A percentile compares a stretch with the other conserved stretches of the same genome.
Conservation (phyloP, 1,140 invertebrate genomes). For the Drosophila busckii region DNA sequence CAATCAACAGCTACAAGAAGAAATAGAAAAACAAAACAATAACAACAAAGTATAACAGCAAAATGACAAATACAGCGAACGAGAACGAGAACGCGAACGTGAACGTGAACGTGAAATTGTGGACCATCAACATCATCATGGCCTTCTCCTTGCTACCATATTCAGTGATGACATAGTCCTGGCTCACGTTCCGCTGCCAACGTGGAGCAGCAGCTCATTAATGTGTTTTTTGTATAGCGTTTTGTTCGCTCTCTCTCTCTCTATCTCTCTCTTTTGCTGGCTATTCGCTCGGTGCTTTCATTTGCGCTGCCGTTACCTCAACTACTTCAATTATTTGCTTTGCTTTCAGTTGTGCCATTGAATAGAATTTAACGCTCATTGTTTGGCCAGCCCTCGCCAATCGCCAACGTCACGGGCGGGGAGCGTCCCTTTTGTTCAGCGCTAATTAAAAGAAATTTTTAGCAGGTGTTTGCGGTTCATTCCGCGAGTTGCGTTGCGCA, state of each 20-base stretch:
- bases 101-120: constrained; percentile 11
- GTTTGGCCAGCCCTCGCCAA: constrained; percentile 34
- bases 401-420: neutral
- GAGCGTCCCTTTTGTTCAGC: constrained; percentile 54
- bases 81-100: no score
- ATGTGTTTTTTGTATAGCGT: constrained; percentile 26
- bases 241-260: constrained; percentile 1
- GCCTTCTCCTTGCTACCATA: neutral
- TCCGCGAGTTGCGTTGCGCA: neutral
- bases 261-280: constrained; percentile 8
- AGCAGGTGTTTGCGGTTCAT: constrained; percentile 65
- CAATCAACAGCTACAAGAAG: constrained; percentile 13
- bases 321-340: constrained; percentile 71
- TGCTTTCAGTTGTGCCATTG: constrained; percentile 67
- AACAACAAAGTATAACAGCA: neutral
- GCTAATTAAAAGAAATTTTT: constrained; percentile 72
- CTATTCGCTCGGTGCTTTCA: constrained; percentile 3
- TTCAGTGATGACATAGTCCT: constrained; percentile 18
- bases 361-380: constrained; percentile 73
- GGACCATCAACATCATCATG: constrained; percentile 6
- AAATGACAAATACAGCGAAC: neutral
- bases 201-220: constrained; percentile 18
- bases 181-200: constrained; percentile 7
- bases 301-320: constrained; percentile 23
- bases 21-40: no score